phyloP scores from a whole-genome alignment of 2,797 vertebrate species.

The Pelochelys cantorii region DNA sequence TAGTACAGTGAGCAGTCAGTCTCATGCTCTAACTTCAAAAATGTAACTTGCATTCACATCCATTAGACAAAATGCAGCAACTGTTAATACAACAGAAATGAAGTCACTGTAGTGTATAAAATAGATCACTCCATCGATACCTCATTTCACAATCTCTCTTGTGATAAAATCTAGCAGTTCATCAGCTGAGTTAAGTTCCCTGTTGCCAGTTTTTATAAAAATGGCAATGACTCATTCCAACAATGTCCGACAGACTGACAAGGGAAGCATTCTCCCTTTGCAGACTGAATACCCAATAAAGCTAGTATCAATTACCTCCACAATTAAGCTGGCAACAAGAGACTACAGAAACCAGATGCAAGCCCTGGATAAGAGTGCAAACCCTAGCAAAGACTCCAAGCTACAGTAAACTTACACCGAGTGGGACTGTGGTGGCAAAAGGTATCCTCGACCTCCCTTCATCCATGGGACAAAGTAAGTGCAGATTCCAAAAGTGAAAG shows the following conservation, averaged over 20 bases:
- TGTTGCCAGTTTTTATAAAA: constrained; percentile 41
- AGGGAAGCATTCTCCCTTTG: constrained; percentile 50
- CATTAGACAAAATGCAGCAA: constrained; percentile 16
- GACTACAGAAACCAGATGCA: constrained; percentile 59
- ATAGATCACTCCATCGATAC: neutral
- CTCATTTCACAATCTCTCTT: constrained; percentile 35
- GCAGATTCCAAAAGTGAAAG: neutral
- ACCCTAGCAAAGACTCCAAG: neutral
- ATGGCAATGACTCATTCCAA: constrained; percentile 53
- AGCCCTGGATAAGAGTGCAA: constrained; percentile 40
- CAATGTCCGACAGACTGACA: constrained; percentile 66
- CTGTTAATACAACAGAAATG: neutral
- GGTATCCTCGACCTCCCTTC: neutral
- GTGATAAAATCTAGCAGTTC: neutral
- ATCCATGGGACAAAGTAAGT: neutral
- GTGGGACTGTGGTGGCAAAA: neutral
- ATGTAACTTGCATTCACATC: constrained; percentile 33
- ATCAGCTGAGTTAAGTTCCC: neutral
- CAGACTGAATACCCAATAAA: constrained; percentile 17
- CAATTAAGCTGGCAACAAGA: neutral
- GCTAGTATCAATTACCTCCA: no score
- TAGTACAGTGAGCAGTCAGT: neutral
- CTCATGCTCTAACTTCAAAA: constrained; percentile 3
- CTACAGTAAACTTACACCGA: neutral
- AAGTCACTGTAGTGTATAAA: constrained; percentile 21